Conservation (phyloP, 2,113 vertebrate species). For the Chitala chitala region DNA sequence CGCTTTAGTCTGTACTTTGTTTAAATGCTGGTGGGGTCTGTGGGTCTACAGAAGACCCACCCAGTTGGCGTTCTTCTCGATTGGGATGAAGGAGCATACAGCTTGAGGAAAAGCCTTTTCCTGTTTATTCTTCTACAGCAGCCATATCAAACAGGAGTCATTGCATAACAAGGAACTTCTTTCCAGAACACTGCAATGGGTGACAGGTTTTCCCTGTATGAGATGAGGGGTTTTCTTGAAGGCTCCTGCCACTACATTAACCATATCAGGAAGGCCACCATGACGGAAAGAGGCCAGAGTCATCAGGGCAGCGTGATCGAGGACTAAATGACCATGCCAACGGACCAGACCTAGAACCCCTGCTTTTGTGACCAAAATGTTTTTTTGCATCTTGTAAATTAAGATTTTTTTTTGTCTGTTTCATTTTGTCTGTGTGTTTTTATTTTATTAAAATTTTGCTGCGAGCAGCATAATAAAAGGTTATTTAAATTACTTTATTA, state of each 20-base stretch:
- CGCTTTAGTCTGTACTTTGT: background rate
- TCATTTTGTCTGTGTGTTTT: constrained; percentile 57
- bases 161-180: background rate
- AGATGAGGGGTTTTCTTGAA: constrained; percentile 18
- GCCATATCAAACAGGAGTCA: background rate
- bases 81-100: background rate
- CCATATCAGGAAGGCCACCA: constrained; percentile 4
- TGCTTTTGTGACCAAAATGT: constrained; percentile 31
- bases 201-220: constrained; percentile 21
- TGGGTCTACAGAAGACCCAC: background rate
- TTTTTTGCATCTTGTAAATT: constrained; percentile 72
- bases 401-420: constrained; percentile 63
- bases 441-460: constrained; percentile 69
- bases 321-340: constrained; percentile 1
- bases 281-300: constrained; percentile 36
- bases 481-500: constrained; percentile 79
- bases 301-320: constrained; percentile 15
- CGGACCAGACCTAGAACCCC: constrained; percentile 12
- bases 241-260: constrained; percentile 19
- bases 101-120: background rate
- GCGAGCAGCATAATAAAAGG: constrained; percentile 83
- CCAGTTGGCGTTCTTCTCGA: background rate
- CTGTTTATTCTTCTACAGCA: background rate
- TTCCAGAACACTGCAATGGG: background rate
- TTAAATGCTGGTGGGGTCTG: background rate